Evolutionary conservation across 2,113 vertebrate genomes (phyloP).

Genomic region (Cettia cetti): DNA sequence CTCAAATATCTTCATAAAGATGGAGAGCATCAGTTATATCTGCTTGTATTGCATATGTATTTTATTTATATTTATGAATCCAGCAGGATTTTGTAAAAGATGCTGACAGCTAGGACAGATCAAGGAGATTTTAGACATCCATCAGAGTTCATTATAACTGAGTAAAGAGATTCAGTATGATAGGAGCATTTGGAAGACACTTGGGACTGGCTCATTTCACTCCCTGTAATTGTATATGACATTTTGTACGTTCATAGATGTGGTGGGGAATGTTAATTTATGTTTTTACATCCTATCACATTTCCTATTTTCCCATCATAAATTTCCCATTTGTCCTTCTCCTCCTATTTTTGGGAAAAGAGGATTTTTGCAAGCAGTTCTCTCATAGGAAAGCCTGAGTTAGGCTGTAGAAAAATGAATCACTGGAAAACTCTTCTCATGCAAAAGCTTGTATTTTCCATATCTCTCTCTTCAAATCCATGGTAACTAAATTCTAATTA

Average conservation of each 20-base stretch:
- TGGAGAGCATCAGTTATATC: neutral
- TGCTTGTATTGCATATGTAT: neutral
- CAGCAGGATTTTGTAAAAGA: neutral
- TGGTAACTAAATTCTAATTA: neutral
- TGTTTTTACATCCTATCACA: neutral
- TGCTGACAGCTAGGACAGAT: slow-evolving; percentile 35
- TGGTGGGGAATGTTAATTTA: neutral
- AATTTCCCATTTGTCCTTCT: neutral
- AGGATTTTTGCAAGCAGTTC: neutral
- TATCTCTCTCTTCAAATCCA: neutral
- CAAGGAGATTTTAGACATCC: slow-evolving; percentile 43
- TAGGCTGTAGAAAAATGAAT: neutral
- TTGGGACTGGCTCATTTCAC: neutral
- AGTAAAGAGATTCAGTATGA: slow-evolving; percentile 38
- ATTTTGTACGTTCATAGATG: neutral
- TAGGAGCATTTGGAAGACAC: slow-evolving; percentile 38
- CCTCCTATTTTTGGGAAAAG: neutral
- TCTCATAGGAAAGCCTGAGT: neutral
- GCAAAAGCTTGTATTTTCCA: neutral
- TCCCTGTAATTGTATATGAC: slow-evolving; percentile 4
- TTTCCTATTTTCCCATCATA: neutral
- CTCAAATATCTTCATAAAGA: neutral
- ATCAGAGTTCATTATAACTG: slow-evolving; percentile 20
- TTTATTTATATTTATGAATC: neutral
- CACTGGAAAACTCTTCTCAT: neutral